A percentile compares a stretch with the other conserved stretches of the same genome.
phyloP scores from a whole-genome alignment of 2,888 invertebrate species.

The Vanessa cardui region DNA sequence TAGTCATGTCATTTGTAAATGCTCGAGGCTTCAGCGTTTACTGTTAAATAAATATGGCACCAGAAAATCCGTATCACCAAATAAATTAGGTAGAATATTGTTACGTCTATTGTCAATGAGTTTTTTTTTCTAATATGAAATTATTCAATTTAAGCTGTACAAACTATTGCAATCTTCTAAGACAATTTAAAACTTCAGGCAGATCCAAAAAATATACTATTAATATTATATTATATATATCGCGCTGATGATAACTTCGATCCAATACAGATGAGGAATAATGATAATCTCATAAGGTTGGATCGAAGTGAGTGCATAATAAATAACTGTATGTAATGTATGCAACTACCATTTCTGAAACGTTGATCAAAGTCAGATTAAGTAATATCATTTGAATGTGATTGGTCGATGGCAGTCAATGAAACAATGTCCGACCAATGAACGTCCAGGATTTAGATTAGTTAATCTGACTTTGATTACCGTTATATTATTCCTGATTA shows the following conservation, averaged over 20 bases:
- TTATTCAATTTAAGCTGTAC: no score
- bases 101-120: not conserved
- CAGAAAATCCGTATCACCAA: slow-evolving; percentile 4
- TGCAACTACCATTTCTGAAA: no score
- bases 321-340: no score
- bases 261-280: not conserved
- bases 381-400: no score
- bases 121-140: not conserved
- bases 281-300: no score
- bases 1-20: not conserved
- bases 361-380: no score
- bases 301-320: no score
- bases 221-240: not conserved
- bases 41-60: not conserved
- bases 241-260: not conserved
- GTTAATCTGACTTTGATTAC: no score
- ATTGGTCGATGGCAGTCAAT: no score
- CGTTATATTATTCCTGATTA: no score
- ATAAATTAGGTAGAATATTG: not conserved
- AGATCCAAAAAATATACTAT: not conserved
- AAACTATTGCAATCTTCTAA: not conserved
- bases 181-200: not conserved
- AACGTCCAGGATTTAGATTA: no score
- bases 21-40: not conserved
- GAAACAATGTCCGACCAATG: no score